A percentile compares a stretch with the other conserved stretches of the same genome.
phyloP scores from a whole-genome alignment of 2,888 invertebrate species.

The Mellilla xanthometata region DNA sequence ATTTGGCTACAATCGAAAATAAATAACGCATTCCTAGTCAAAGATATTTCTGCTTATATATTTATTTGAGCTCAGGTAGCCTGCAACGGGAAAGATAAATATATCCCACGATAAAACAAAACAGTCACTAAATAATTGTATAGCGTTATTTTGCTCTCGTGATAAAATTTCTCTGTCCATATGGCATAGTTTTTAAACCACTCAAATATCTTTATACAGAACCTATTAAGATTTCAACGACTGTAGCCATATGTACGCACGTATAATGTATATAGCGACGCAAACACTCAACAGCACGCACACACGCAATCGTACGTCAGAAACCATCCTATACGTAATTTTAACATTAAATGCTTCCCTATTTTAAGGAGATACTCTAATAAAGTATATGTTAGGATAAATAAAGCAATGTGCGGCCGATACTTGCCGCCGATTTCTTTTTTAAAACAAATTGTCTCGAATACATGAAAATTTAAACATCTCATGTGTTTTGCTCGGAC shows the following conservation, averaged over 20 bases:
- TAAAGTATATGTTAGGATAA: conserved; percentile 44
- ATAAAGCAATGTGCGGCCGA: conserved; percentile 36
- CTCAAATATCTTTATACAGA: too few species aligned
- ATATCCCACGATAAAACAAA: too few species aligned
- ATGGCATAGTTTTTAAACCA: too few species aligned
- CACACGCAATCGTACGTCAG: conserved; percentile 40
- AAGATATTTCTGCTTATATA: too few species aligned
- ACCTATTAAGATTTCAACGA: neutral
- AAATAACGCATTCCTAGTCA: too few species aligned
- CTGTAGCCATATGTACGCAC: conserved; percentile 2
- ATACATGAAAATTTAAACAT: too few species aligned
- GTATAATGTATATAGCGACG: conserved; percentile 1
- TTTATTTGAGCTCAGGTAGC: too few species aligned
- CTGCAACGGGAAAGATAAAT: too few species aligned
- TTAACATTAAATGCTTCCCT: conserved; percentile 69
- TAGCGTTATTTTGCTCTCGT: too few species aligned
- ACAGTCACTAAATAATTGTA: too few species aligned
- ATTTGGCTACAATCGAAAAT: too few species aligned
- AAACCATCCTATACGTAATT: conserved; percentile 33
- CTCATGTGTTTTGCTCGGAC: neutral
- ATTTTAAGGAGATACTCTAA: conserved; percentile 44
- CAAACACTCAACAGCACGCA: conserved; percentile 24
- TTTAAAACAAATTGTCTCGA: conserved; percentile 2
- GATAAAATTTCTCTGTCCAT: too few species aligned
- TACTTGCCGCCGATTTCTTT: conserved; percentile 2